Evolutionary conservation across 2,113 vertebrate genomes (phyloP).

Genomic region (Chlamydotis undulata): DNA sequence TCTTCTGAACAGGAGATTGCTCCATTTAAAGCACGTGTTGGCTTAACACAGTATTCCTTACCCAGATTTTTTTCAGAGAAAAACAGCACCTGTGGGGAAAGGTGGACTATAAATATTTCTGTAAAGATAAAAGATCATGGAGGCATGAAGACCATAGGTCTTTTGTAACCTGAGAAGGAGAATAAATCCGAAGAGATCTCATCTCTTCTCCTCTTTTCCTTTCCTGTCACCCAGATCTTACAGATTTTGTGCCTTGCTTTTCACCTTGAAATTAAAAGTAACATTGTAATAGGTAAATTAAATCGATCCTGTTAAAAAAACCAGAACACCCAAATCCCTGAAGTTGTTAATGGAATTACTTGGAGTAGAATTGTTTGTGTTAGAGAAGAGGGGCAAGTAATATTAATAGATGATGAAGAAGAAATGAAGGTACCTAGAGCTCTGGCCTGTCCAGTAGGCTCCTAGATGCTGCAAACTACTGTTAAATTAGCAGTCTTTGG

Average conservation of each 20-base stretch:
- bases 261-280: neutral
- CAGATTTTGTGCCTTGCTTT: neutral
- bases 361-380: neutral
- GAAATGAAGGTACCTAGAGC: neutral
- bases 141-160: neutral
- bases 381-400: neutral
- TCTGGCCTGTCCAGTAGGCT: neutral
- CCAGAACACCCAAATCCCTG: accelerated
- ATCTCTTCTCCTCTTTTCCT: neutral
- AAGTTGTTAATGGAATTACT: neutral
- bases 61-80: neutral
- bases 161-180: neutral
- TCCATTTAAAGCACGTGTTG: neutral
- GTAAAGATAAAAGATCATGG: neutral
- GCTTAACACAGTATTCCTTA: neutral
- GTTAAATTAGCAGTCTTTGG: neutral
- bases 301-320: neutral
- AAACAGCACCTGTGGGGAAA: neutral
- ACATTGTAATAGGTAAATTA: neutral
- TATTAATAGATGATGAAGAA: neutral
- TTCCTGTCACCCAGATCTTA: neutral
- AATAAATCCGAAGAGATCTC: neutral
- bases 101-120: neutral
- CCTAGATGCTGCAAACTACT: neutral
- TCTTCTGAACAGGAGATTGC: neutral